Conservation (phyloP, 2,113 vertebrate genomes). For the Nibea albiflora region DNA sequence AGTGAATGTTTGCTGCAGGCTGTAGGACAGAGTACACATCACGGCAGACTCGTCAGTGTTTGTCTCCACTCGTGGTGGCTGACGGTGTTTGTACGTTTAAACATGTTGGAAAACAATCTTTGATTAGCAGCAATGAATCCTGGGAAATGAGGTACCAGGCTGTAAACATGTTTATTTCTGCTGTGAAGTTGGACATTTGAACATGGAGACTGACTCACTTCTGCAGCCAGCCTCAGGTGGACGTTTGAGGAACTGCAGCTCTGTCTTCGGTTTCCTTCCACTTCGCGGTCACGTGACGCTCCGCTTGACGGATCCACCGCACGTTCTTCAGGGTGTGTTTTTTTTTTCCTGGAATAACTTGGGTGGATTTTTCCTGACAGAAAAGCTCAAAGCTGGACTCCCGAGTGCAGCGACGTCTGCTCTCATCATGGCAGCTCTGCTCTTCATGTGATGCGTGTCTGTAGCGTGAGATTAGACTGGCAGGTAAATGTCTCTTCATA, state of each 20-base stretch:
- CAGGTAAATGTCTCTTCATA: conserved; percentile 14
- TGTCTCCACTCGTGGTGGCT: not conserved
- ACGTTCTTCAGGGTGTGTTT: not conserved
- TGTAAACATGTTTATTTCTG: too few species aligned
- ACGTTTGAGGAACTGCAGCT: too few species aligned
- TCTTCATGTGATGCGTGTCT: not conserved
- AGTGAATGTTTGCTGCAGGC: conserved; percentile 13
- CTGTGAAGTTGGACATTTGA: too few species aligned
- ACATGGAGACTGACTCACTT: too few species aligned
- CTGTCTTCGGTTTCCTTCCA: not conserved
- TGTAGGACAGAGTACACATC: conserved; percentile 9
- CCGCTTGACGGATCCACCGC: not conserved
- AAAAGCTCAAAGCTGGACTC: conserved; percentile 9
- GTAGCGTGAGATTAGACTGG: conserved; percentile 17
- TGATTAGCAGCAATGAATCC: too few species aligned
- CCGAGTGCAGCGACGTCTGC: not conserved
- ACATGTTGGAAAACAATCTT: too few species aligned
- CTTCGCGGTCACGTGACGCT: not conserved
- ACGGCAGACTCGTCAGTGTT: not conserved
- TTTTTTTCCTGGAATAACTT: not conserved
- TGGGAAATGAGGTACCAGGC: too few species aligned
- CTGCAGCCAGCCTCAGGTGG: too few species aligned
- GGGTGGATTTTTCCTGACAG: not conserved
- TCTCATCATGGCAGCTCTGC: not conserved
- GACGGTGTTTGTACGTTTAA: not conserved